Conservation (phyloP, 1,140 invertebrate genomes). For the Ericerus pela region DNA sequence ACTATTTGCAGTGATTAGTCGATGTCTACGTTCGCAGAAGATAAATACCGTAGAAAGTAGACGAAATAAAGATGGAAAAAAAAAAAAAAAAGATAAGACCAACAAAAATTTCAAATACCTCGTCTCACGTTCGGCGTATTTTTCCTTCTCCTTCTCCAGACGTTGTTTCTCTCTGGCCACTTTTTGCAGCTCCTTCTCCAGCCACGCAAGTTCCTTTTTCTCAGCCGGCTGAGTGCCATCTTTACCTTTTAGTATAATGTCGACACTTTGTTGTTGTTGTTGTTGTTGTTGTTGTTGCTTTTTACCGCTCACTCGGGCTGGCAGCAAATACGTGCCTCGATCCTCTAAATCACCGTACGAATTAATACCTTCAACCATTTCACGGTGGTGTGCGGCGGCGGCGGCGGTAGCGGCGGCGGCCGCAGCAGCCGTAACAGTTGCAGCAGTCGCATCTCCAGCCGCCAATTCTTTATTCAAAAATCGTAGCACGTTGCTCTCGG, state of each 20-base stretch:
- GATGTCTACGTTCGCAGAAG: too few relatives aligned
- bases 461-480: neutral
- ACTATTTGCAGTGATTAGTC: too few relatives aligned
- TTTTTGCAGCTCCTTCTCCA: slow-evolving; percentile 43
- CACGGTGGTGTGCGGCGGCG: neutral
- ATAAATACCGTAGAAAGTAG: too few relatives aligned
- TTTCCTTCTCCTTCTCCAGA: slow-evolving; percentile 41
- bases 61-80: too few relatives aligned
- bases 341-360: slow-evolving; percentile 18
- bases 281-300: neutral
- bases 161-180: slow-evolving; percentile 45
- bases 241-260: neutral
- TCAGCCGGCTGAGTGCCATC: neutral
- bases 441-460: neutral
- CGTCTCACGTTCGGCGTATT: slow-evolving; percentile 42
- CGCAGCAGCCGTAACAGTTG: too few relatives aligned
- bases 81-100: too few relatives aligned
- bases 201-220: slow-evolving; percentile 37
- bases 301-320: neutral
- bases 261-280: neutral
- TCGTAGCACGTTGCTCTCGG: slow-evolving; percentile 17
- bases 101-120: slow-evolving; percentile 31
- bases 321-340: neutral
- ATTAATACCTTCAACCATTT: slow-evolving; percentile 14
- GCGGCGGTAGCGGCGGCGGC: neutral